Evolutionary conservation across 1,140 invertebrate species (phyloP).

Genomic region (Helicoverpa zea): DNA sequence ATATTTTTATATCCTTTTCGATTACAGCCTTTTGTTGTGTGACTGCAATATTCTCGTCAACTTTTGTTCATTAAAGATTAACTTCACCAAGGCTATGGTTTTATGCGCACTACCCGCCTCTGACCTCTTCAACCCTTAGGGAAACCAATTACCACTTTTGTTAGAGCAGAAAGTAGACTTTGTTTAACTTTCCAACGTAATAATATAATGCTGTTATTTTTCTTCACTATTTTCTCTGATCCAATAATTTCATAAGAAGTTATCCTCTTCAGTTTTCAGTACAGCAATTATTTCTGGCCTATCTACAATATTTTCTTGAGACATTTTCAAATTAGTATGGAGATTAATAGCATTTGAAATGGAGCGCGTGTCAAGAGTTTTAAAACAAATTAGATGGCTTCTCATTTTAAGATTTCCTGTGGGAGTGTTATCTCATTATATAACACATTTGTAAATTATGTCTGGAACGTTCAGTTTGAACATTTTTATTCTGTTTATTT

Average conservation of each 20-base stretch:
- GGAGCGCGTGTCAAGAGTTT: constrained; percentile 20
- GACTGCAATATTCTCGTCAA: too few species aligned
- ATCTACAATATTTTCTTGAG: background rate
- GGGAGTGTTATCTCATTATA: background rate
- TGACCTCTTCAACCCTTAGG: background rate
- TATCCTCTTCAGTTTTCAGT: constrained; percentile 2
- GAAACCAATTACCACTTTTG: constrained; percentile 19
- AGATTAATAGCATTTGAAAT: background rate
- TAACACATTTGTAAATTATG: constrained; percentile 13
- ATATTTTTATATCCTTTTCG: too few species aligned
- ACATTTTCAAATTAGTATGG: background rate
- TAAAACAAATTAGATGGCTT: background rate
- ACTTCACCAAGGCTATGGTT: background rate
- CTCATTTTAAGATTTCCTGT: constrained; percentile 18
- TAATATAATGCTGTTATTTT: constrained; percentile 15
- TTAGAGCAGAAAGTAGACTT: constrained; percentile 10
- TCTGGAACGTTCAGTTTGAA: constrained; percentile 7
- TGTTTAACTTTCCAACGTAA: constrained; percentile 14
- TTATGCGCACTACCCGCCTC: background rate
- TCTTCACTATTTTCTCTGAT: constrained; percentile 9
- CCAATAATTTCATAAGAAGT: constrained; percentile 4
- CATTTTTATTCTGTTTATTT: background rate
- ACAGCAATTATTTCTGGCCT: background rate
- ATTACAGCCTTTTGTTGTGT: too few species aligned
- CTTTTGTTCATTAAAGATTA: too few species aligned